phyloP scores from a whole-genome alignment of 2,113 vertebrate genomes.

The Corythornis madagascariensis region DNA sequence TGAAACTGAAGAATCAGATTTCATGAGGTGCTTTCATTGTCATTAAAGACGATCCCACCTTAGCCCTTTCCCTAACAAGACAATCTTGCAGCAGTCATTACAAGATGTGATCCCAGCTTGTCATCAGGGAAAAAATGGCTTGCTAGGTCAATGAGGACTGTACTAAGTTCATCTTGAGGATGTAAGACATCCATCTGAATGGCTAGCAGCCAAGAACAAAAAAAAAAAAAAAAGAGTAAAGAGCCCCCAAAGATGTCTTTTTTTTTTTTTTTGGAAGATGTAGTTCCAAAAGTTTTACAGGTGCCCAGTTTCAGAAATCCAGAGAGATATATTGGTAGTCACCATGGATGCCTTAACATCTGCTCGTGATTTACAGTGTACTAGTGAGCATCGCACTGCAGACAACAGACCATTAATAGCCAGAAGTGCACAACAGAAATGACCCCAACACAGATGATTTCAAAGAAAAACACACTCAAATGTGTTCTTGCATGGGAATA shows the following conservation, averaged over 20 bases:
- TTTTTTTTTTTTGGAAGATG: background rate
- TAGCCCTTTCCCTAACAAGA: slow-evolving; percentile 81
- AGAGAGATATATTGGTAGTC: background rate
- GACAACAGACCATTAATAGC: background rate
- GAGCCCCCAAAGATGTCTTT: background rate
- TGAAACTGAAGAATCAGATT: slow-evolving; percentile 75
- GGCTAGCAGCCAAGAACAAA: slow-evolving; percentile 59
- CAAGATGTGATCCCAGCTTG: slow-evolving; percentile 75
- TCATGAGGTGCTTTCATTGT: slow-evolving; percentile 80
- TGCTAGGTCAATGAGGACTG: slow-evolving; percentile 75
- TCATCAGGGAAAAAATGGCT: slow-evolving; percentile 68
- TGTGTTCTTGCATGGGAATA: background rate
- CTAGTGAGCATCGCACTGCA: background rate
- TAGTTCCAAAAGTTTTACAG: slow-evolving; percentile 13
- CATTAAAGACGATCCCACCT: slow-evolving; percentile 80
- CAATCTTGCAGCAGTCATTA: slow-evolving; percentile 74
- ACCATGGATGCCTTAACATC: background rate
- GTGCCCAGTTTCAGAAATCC: slow-evolving; percentile 7
- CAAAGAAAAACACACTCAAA: slow-evolving; percentile 5
- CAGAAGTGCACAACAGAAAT: background rate
- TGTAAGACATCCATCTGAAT: slow-evolving; percentile 55
- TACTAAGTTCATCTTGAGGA: slow-evolving; percentile 71
- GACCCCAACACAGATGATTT: background rate
- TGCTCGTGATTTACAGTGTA: background rate
- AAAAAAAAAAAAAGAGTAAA: slow-evolving; percentile 52